phyloP scores from a whole-genome alignment of 2,888 invertebrate genomes.

The Drosophila incognita region DNA sequence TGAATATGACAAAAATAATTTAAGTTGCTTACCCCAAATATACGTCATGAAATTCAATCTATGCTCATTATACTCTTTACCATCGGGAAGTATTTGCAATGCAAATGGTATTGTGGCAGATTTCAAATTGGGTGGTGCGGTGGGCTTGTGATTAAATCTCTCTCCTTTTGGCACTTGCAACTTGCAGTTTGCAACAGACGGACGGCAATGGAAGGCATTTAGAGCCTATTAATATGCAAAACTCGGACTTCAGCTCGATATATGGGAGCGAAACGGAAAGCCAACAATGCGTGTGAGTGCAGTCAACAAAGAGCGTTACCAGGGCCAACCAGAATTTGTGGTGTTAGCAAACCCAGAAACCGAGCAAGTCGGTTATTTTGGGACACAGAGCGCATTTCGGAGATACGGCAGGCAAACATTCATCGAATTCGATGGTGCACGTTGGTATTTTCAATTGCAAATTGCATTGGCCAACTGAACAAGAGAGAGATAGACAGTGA shows the following conservation, averaged over 20 bases:
- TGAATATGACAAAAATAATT: not conserved
- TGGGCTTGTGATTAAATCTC: not conserved
- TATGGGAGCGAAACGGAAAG: not conserved
- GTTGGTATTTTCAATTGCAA: constrained; percentile 51
- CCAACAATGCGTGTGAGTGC: constrained; percentile 45
- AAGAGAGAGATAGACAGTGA: not conserved
- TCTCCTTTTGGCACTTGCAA: constrained; percentile 6
- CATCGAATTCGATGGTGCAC: constrained; percentile 22
- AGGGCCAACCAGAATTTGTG: not conserved
- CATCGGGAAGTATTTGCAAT: constrained; percentile 9
- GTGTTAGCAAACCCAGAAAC: not conserved
- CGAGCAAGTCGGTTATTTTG: constrained; percentile 29
- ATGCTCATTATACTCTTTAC: constrained; percentile 6
- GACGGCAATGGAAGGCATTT: constrained; percentile 37
- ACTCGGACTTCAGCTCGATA: constrained; percentile 27
- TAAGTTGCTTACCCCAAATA: not conserved
- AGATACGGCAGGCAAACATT: constrained; percentile 50
- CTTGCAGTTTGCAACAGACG: constrained; percentile 36
- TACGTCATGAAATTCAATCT: not conserved
- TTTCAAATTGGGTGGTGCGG: not conserved
- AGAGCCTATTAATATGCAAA: constrained; percentile 74
- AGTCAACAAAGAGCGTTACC: constrained; percentile 31
- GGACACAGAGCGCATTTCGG: constrained; percentile 24
- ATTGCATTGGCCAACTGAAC: constrained; percentile 39
- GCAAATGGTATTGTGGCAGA: not conserved